Base-by-base conservation (phyloP, 1,140 invertebrate species). In the Drosophila trapezifrons region DNA sequence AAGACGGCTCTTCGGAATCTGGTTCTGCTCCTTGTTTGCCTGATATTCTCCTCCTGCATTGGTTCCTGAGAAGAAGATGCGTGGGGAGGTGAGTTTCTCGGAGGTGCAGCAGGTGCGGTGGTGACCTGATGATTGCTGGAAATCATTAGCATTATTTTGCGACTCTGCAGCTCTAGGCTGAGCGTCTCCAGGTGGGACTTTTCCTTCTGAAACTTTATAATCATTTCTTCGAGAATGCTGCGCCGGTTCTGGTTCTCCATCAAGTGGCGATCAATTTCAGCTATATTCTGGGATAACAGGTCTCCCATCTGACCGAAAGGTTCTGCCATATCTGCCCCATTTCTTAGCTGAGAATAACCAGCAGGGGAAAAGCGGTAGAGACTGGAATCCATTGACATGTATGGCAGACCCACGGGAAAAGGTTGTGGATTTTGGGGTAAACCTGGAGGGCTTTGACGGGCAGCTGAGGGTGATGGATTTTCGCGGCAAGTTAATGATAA, bases 171-270 rank as follows among this genome's bases (percentile, higher is more conserved):
- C 60, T 92, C 78, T 22, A 91, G 55, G 18, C 59, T 89, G 8
- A 52, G 42, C 64, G 84, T 63, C 59, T 91, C 90, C 20, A 90
- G 56, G 17, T 87, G 75, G 8, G 83, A 85, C 62, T 91, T 92
- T 43, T 91, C 85, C 10, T 82, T 90, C 32, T 92, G 91, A 35
- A 91, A 78, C 38, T 92, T 91, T 32, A 81, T 42, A 15, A 92
- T 91, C 80, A 91, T 92, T 35, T 91, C 87, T 20, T 92, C 90
- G n/a, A 92, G 67, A 45, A 81, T 79, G 37, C 66, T 78, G 45
- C 90, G 90, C 4, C 90, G 83, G 46, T 79, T 90, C 18, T 90
- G 80, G 27, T 91, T 73, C 37, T 92, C 90, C 60, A 91, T 49
- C 17, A 92, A 37, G 7, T 81, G 85, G 0, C 86, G 62, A 82